A percentile compares a stretch with the other conserved stretches of the same genome.
Conservation (phyloP, 2,113 vertebrate genomes). For the Pteropus alecto region DNA sequence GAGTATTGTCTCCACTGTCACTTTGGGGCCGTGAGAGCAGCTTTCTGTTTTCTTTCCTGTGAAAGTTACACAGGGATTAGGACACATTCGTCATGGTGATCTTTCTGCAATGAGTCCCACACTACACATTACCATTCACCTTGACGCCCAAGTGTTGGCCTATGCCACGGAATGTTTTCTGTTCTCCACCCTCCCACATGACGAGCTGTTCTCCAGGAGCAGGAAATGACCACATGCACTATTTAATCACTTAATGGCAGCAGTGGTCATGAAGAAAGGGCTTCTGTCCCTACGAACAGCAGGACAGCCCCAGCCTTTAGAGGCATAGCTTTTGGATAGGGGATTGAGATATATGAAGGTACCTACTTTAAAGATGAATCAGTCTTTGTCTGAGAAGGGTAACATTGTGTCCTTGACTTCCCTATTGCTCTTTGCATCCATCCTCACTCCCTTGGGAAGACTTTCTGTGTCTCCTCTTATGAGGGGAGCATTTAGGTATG, state of each 20-base stretch:
- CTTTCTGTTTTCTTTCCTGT: neutral
- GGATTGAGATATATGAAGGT: no score
- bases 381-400: neutral
- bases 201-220: neutral
- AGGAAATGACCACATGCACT: accelerated
- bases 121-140: accelerated
- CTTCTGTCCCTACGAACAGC: neutral
- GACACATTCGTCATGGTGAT: accelerated
- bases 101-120: neutral
- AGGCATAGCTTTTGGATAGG: neutral
- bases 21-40: neutral
- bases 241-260: neutral
- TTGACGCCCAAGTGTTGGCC: no score
- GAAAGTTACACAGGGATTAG: no score
- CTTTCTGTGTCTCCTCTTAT: neutral
- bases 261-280: neutral
- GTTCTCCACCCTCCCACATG: neutral
- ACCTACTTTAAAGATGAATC: neutral
- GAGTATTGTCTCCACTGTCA: neutral
- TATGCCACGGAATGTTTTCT: neutral
- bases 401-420: neutral
- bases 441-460: neutral
- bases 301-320: accelerated
- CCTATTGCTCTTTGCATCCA: neutral
- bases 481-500: neutral